Evolutionary conservation across 2,797 vertebrate genomes (phyloP).

Genomic region (Petrocephalus schoutedeni): DNA sequence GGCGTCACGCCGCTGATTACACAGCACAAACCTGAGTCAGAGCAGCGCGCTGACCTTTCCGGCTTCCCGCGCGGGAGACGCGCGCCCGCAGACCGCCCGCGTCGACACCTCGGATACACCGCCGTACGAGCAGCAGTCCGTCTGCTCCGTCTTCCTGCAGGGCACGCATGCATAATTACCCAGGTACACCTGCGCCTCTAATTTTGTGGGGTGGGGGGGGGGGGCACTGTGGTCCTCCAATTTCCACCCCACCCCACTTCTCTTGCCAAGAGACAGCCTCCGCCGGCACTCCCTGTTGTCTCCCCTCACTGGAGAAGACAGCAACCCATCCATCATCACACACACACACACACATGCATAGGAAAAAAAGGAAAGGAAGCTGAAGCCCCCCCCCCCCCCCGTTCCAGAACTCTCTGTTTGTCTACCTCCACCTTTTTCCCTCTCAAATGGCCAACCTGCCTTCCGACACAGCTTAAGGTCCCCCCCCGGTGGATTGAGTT

Average conservation of each 20-base stretch:
- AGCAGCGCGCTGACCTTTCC: background rate
- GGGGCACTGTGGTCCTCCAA: background rate
- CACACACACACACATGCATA: background rate
- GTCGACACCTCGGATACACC: background rate
- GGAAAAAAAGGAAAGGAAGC: background rate
- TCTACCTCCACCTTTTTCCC: background rate
- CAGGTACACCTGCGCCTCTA: background rate
- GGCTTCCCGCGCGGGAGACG: too few species aligned
- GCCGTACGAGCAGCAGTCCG: background rate
- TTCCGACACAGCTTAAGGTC: background rate
- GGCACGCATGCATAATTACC: conserved; percentile 12
- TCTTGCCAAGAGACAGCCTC: background rate
- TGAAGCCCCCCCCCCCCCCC: background rate
- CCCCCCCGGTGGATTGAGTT: background rate
- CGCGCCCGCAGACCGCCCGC: background rate
- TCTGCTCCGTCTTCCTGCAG: background rate
- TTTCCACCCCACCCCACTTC: background rate
- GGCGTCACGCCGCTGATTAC: background rate
- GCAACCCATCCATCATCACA: conserved; percentile 11
- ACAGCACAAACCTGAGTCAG: background rate
- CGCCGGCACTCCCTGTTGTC: conserved; percentile 15
- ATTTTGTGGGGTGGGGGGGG: background rate
- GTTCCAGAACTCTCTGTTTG: background rate
- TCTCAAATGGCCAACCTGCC: background rate
- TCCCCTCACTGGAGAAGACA: background rate